These are phyloP conservation scores for Pomatostomus ruficeps DNA, from an alignment of 2,113 vertebrate genomes.

Conservation along the genomic window DNA sequence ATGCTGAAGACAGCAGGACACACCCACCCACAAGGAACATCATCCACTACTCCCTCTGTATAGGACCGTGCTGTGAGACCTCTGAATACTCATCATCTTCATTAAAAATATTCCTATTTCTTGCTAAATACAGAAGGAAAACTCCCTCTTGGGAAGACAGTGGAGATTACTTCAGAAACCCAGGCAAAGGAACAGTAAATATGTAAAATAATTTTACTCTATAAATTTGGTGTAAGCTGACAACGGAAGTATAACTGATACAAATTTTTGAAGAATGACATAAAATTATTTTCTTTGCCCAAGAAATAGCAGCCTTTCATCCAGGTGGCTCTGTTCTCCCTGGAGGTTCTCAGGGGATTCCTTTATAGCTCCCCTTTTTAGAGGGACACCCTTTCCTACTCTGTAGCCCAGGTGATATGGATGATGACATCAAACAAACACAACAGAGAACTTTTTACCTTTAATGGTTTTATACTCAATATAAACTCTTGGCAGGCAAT, in stretches of 20 bases:
- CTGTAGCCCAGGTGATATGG: not conserved
- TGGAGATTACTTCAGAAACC: not conserved
- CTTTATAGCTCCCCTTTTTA: not conserved
- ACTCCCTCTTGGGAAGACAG: not conserved
- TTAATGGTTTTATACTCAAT: not conserved
- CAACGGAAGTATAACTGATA: not conserved
- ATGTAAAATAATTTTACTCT: not conserved
- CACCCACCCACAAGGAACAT: too few species aligned
- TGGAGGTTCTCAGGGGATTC: not conserved
- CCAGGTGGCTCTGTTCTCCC: not conserved
- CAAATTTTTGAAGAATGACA: not conserved
- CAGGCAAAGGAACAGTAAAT: not conserved
- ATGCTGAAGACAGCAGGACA: not conserved
- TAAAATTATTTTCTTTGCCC: not conserved
- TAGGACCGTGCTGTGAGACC: not conserved
- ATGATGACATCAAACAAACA: not conserved
- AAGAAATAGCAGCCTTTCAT: not conserved
- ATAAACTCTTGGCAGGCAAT: not conserved
- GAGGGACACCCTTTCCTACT: not conserved
- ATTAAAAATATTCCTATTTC: not conserved
- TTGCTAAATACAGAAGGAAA: not conserved
- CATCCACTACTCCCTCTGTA: accelerated
- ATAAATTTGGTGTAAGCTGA: not conserved
- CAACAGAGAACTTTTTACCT: not conserved
- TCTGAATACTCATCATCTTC: not conserved